Evolutionary conservation across 2,888 invertebrate species (phyloP).

Genomic region (Gisinianus flammeolus): DNA sequence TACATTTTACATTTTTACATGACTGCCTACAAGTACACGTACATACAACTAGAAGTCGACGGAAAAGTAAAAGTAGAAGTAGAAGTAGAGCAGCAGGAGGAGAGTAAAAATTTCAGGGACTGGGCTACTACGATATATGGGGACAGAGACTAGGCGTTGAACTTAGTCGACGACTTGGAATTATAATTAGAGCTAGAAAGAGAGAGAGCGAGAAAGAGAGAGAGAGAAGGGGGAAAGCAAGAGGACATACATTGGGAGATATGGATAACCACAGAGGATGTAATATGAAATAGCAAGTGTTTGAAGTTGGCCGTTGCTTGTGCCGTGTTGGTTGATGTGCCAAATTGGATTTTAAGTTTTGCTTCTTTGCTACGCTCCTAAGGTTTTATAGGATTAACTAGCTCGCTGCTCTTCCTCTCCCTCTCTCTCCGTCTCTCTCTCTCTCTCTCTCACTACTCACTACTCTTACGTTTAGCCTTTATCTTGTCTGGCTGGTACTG

Average conservation of each 20-base stretch:
- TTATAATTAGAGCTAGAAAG: too few relatives aligned
- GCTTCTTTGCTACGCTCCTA: conserved; percentile 21
- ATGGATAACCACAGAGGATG: not conserved
- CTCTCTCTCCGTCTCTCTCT: not conserved
- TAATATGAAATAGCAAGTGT: conserved; percentile 15
- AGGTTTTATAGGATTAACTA: conserved; percentile 31
- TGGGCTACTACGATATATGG: too few relatives aligned
- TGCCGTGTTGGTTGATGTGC: conserved; percentile 11
- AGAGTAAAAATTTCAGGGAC: not conserved
- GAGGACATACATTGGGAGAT: not conserved
- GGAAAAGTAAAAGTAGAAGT: not conserved
- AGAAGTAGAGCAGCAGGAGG: not conserved
- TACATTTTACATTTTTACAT: too few relatives aligned
- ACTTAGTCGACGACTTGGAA: too few relatives aligned
- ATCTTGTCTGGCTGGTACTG: not conserved
- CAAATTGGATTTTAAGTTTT: conserved; percentile 33
- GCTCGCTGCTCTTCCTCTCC: not conserved
- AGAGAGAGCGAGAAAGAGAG: too few relatives aligned
- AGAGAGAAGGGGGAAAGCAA: not conserved
- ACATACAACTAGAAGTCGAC: too few relatives aligned
- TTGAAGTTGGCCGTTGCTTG: not conserved
- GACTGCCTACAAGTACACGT: too few relatives aligned
- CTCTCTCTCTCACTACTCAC: not conserved
- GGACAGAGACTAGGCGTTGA: too few relatives aligned
- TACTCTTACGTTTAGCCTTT: not conserved